phyloP scores from a whole-genome alignment of 2,113 vertebrate species.

The Nansenia antarctica region DNA sequence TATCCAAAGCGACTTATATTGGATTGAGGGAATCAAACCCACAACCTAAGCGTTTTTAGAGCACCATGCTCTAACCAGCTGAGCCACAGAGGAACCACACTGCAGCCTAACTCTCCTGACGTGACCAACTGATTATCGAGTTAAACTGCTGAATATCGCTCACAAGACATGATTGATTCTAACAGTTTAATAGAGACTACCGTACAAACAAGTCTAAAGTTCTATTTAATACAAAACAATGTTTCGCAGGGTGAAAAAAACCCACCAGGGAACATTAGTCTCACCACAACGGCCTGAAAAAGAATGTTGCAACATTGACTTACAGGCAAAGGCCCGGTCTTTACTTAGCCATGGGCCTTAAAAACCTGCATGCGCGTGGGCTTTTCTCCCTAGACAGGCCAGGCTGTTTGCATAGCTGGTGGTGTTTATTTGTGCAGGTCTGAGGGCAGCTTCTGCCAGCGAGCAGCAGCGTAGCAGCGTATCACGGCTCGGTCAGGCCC shows the following conservation, averaged over 20 bases:
- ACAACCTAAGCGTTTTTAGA: too few relatives aligned
- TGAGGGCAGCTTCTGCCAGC: slow-evolving; percentile 60
- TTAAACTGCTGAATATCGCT: not conserved
- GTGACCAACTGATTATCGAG: slow-evolving; percentile 15
- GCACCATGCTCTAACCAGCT: too few relatives aligned
- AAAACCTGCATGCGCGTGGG: slow-evolving; percentile 37
- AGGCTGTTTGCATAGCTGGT: slow-evolving; percentile 64
- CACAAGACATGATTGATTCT: not conserved
- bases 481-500: slow-evolving; percentile 36
- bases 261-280: not conserved
- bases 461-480: slow-evolving; percentile 39
- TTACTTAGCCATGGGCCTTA: slow-evolving; percentile 49
- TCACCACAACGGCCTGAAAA: slow-evolving; percentile 37
- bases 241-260: too few relatives aligned
- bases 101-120: not conserved
- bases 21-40: too few relatives aligned
- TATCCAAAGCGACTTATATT: too few relatives aligned
- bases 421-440: slow-evolving; percentile 64
- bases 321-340: slow-evolving; percentile 25
- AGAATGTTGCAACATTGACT: slow-evolving; percentile 53
- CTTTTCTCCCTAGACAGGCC: slow-evolving; percentile 48
- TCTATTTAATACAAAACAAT: too few relatives aligned
- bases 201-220: too few relatives aligned
- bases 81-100: too few relatives aligned
- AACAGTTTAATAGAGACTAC: not conserved